These are phyloP conservation scores for Limnodromus scolopaceus DNA, from an alignment of 2,797 vertebrate genomes.

Conservation along the genomic window DNA sequence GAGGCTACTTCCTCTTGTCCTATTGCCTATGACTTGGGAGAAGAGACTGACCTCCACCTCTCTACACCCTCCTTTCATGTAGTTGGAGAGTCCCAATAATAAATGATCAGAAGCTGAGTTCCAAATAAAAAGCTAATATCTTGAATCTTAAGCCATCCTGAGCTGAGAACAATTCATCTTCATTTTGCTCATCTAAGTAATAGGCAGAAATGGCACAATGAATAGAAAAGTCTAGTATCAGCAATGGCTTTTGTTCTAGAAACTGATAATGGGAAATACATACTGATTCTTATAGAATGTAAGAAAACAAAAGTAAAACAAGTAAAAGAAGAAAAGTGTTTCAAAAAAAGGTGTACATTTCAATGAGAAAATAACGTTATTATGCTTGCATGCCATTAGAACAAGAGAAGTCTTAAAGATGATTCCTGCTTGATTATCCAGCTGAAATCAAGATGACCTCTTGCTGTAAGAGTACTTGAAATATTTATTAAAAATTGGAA, in stretches of 20 bases:
- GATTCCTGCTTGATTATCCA: neutral
- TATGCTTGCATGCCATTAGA: neutral
- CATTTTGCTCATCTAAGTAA: neutral
- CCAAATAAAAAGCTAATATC: neutral
- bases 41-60: neutral
- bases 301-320: neutral
- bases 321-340: neutral
- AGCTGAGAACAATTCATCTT: neutral
- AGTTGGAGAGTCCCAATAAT: neutral
- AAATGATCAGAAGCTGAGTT: neutral
- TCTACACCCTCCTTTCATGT: neutral
- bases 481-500: neutral
- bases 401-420: neutral
- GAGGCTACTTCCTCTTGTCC: neutral
- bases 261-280: neutral
- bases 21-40: neutral
- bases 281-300: neutral
- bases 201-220: neutral
- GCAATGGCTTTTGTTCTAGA: neutral
- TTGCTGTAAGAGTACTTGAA: neutral
- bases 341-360: neutral
- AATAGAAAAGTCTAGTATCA: neutral
- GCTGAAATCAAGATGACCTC: neutral
- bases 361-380: neutral
- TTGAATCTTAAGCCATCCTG: neutral